Conservation (phyloP, 2,888 invertebrate genomes). For the Lumbricus terrestris region DNA sequence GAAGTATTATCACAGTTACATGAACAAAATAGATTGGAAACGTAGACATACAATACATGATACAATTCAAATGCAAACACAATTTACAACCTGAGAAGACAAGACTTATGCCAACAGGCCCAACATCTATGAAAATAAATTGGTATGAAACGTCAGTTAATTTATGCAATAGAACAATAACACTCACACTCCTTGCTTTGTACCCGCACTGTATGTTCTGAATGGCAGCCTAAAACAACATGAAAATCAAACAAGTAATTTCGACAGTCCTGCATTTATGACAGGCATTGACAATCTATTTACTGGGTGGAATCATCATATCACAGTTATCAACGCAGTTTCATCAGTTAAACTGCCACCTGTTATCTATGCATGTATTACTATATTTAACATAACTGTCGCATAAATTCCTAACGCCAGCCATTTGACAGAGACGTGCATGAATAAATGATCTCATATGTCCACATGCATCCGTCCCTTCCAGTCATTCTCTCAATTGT, state of each 20-base stretch:
- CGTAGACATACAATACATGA: not conserved
- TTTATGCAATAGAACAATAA: not conserved
- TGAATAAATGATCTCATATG: too few relatives aligned
- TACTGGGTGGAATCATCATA: not conserved
- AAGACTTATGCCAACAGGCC: not conserved
- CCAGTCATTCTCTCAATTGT: too few relatives aligned
- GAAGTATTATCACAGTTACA: not conserved
- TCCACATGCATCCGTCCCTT: too few relatives aligned
- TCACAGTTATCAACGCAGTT: not conserved
- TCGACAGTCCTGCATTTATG: not conserved
- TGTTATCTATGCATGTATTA: too few relatives aligned
- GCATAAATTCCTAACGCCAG: too few relatives aligned
- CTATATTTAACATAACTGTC: too few relatives aligned
- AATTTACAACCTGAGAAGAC: not conserved
- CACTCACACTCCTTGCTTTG: not conserved
- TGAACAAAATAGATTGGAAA: not conserved
- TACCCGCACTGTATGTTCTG: constrained; percentile 23
- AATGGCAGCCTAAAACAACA: not conserved
- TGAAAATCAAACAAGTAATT: not conserved
- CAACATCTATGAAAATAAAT: not conserved
- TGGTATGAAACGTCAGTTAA: not conserved
- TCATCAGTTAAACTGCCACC: too few relatives aligned
- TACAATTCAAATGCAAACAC: not conserved
- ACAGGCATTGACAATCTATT: too few relatives aligned
- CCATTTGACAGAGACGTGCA: too few relatives aligned